phyloP scores from a whole-genome alignment of 2,113 vertebrate genomes.

The Cochlearius cochlearius region DNA sequence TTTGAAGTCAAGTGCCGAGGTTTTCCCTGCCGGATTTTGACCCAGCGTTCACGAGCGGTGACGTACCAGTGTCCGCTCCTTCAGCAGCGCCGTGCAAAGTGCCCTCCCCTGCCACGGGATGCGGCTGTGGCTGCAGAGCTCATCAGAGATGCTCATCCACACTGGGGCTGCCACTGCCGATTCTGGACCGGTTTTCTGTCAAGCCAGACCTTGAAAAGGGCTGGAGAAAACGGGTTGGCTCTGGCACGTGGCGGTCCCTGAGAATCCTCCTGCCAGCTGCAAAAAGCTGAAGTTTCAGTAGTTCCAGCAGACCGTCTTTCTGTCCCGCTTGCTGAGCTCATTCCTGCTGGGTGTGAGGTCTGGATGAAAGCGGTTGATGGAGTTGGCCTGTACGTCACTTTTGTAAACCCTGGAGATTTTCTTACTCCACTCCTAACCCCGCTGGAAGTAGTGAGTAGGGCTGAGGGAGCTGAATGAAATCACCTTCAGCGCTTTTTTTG shows the following conservation, averaged over 20 bases:
- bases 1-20: not conserved
- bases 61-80: not conserved
- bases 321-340: not conserved
- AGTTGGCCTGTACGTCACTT: not conserved
- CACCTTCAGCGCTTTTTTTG: not conserved
- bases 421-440: not conserved
- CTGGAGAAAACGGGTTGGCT: not conserved
- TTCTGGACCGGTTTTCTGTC: not conserved
- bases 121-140: not conserved
- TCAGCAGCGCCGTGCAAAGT: not conserved
- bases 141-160: not conserved
- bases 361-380: not conserved
- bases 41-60: fast-evolving
- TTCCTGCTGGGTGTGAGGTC: not conserved
- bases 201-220: not conserved
- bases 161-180: not conserved
- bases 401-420: not conserved
- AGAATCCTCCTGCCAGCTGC: not conserved
- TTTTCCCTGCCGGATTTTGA: not conserved
- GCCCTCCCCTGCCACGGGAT: fast-evolving
- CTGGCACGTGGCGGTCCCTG: fast-evolving
- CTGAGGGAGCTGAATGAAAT: not conserved
- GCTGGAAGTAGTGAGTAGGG: not conserved
- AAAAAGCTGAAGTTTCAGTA: not conserved
- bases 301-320: not conserved